A percentile compares a stretch with the other conserved stretches of the same genome.
Conservation (phyloP, 1,140 invertebrate genomes). For the Drosophila sucinea region DNA sequence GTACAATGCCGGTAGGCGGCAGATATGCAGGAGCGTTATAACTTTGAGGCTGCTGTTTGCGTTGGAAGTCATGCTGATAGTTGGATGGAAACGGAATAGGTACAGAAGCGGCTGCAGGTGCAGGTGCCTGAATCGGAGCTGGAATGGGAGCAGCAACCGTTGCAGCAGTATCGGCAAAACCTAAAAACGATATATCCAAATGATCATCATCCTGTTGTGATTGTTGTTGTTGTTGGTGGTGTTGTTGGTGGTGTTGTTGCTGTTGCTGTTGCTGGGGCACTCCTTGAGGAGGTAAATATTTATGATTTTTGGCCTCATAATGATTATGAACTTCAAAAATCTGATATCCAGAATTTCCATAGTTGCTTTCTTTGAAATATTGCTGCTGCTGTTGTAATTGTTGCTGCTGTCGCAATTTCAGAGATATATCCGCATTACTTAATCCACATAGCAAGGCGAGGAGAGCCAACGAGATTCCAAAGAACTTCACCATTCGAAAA, state of each 20-base stretch:
- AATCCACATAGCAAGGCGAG: slow-evolving; percentile 51
- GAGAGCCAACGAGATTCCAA: slow-evolving; percentile 56
- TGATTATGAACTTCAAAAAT: slow-evolving; percentile 79
- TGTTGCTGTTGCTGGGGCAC: slow-evolving; percentile 43
- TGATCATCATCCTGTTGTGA: slow-evolving; percentile 39
- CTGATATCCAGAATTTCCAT: slow-evolving; percentile 68
- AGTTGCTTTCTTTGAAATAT: slow-evolving; percentile 66
- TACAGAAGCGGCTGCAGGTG: slow-evolving; percentile 13
- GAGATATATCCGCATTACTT: slow-evolving; percentile 66
- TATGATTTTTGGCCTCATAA: slow-evolving; percentile 46
- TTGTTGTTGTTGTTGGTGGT: not conserved
- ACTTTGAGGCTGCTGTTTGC: slow-evolving; percentile 29
- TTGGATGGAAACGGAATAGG: slow-evolving; percentile 70
- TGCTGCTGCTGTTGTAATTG: slow-evolving; percentile 32
- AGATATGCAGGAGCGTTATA: slow-evolving; percentile 40
- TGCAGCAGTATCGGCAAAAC: slow-evolving; percentile 45
- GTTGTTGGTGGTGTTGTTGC: slow-evolving; percentile 27
- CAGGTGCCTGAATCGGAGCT: slow-evolving; percentile 16
- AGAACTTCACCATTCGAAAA: slow-evolving; percentile 45
- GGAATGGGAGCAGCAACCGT: slow-evolving; percentile 27
- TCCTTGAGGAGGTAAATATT: slow-evolving; percentile 63
- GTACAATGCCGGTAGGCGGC: slow-evolving; percentile 17
- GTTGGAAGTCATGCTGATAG: slow-evolving; percentile 72
- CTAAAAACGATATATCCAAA: slow-evolving; percentile 62
- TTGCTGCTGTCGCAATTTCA: slow-evolving; percentile 50